A percentile compares a stretch with the other conserved stretches of the same genome.
Evolutionary conservation across 2,113 vertebrate genomes (phyloP).

Genomic region (Glaucomys volans): DNA sequence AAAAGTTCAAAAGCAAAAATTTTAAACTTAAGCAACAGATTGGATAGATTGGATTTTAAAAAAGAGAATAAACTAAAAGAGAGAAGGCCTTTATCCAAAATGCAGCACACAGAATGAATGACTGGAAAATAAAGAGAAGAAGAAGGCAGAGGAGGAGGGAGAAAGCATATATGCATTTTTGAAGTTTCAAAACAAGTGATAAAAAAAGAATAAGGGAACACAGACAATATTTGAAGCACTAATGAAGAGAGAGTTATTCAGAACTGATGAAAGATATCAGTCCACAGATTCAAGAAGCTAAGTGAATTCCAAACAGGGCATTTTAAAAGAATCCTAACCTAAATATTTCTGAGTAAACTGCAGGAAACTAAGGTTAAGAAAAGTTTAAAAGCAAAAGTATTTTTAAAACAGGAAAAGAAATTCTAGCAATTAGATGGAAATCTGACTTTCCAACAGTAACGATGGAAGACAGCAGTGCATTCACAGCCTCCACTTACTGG

Average conservation of each 20-base stretch:
- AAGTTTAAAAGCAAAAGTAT: background rate
- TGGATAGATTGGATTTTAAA: background rate
- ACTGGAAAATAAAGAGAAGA: background rate
- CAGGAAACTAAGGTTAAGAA: background rate
- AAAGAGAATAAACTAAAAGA: background rate
- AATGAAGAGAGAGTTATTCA: background rate
- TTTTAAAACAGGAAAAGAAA: background rate
- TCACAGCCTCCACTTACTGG: background rate
- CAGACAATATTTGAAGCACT: background rate
- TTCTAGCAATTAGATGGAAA: background rate
- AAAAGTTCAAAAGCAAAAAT: conserved; percentile 46
- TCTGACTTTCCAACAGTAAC: background rate
- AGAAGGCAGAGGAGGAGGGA: background rate
- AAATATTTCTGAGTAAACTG: background rate
- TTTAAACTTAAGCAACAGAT: background rate
- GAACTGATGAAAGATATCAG: background rate
- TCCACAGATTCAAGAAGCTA: background rate
- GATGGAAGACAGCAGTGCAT: background rate
- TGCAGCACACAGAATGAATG: background rate
- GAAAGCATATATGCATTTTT: background rate
- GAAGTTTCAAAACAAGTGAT: background rate
- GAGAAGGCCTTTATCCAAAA: background rate
- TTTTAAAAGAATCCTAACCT: background rate
- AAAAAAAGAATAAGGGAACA: background rate
- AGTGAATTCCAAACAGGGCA: background rate